A percentile compares a stretch with the other conserved stretches of the same genome.
Evolutionary conservation across 2,113 vertebrate genomes (phyloP).

Genomic region (Periophthalmus modestus): DNA sequence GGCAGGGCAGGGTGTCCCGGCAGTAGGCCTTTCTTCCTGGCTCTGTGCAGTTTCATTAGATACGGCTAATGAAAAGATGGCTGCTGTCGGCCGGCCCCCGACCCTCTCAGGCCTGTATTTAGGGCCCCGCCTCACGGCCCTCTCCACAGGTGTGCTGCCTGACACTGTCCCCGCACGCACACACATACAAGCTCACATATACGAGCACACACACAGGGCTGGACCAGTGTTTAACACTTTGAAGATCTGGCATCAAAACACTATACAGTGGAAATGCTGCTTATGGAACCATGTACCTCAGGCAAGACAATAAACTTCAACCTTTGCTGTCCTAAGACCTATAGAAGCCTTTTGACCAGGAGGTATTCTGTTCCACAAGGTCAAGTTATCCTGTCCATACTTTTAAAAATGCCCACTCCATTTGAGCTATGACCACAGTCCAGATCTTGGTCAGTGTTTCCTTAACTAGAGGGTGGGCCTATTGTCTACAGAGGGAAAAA

Average conservation of each 20-base stretch:
- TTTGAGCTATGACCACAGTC: too few species aligned
- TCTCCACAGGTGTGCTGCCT: constrained; percentile 75
- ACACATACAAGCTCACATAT: not conserved
- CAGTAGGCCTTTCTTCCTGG: constrained; percentile 73
- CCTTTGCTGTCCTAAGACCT: too few species aligned
- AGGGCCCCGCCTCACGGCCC: constrained; percentile 60
- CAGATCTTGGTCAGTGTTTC: too few species aligned
- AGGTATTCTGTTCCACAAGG: too few species aligned
- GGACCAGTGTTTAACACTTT: not conserved
- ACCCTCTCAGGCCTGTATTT: constrained; percentile 71
- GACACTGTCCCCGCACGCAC: constrained; percentile 16
- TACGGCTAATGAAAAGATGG: constrained; percentile 81
- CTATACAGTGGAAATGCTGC: too few species aligned
- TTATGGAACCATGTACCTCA: too few species aligned
- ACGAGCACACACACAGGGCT: not conserved
- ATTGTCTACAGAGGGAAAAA: too few species aligned
- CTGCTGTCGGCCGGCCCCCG: constrained; percentile 64
- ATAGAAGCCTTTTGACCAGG: too few species aligned
- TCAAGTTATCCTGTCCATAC: too few species aligned
- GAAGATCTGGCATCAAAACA: not conserved
- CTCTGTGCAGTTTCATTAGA: constrained; percentile 80
- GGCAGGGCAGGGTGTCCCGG: constrained; percentile 76
- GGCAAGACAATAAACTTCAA: too few species aligned
- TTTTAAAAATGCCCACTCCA: too few species aligned
- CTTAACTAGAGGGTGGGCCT: too few species aligned